Percentiles rank a stretch among this genome's conserved stretches.
Evolutionary conservation across 92 coral and sea anemone genomes (phyloP).

Genomic region (Porites lobata): DNA sequence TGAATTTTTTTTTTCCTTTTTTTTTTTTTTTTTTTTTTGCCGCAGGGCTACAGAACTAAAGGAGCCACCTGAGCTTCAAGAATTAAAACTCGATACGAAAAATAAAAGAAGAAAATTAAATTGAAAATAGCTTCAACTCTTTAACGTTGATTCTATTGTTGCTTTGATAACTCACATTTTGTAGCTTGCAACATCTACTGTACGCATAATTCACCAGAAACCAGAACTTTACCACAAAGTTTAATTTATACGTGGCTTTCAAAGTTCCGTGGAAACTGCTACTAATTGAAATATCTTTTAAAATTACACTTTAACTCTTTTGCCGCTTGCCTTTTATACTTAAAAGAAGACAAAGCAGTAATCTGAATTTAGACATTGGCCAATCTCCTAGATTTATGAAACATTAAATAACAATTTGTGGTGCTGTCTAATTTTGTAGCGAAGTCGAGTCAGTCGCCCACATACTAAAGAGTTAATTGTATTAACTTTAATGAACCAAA

Average conservation of each 20-base stretch:
- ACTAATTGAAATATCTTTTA: background rate
- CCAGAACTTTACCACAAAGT: background rate
- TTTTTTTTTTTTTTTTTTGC: slow-evolving; percentile 1
- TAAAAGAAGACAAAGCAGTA: background rate
- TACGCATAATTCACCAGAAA: background rate
- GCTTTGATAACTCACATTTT: background rate
- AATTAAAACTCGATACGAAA: background rate
- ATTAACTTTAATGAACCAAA: too few relatives aligned
- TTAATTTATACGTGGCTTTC: background rate
- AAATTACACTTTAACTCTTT: background rate
- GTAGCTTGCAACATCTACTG: background rate
- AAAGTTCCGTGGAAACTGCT: too few relatives aligned
- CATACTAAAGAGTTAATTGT: background rate
- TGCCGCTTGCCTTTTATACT: slow-evolving; percentile 36
- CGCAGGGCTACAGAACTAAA: background rate
- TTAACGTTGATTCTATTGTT: background rate
- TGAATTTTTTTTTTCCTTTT: background rate
- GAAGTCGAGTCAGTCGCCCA: background rate
- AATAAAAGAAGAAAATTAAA: background rate
- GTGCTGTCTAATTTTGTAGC: background rate
- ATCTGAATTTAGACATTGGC: background rate
- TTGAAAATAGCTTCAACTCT: background rate
- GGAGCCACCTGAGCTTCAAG: slow-evolving; percentile 33
- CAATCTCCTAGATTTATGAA: background rate
- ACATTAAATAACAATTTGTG: background rate